phyloP scores from a whole-genome alignment of 1,140 invertebrate genomes.

The Gryon sp. region DNA sequence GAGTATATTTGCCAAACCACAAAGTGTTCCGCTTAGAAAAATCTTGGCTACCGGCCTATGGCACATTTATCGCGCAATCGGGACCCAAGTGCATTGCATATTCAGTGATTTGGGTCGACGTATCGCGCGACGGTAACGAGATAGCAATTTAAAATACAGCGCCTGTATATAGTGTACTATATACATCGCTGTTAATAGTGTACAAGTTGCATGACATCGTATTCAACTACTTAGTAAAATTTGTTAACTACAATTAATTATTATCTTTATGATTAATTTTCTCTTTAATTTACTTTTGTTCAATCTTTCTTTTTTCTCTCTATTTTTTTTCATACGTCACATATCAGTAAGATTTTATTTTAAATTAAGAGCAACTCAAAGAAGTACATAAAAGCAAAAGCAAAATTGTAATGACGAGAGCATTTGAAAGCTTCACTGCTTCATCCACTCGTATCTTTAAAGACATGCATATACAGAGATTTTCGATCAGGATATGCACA shows the following conservation, averaged over 20 bases:
- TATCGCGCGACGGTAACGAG: slow-evolving; percentile 54
- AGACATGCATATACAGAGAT: slow-evolving; percentile 6
- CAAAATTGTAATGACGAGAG: not conserved
- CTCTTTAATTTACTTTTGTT: no score
- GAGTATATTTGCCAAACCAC: slow-evolving; percentile 63
- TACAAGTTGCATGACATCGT: slow-evolving; percentile 23
- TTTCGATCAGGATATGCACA: slow-evolving; percentile 56
- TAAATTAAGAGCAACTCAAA: no score
- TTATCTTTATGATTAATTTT: no score
- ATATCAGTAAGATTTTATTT: no score
- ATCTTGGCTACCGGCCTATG: slow-evolving; percentile 59
- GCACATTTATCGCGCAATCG: slow-evolving; percentile 59
- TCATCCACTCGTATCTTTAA: not conserved
- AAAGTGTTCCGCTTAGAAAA: slow-evolving; percentile 63
- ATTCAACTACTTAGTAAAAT: slow-evolving; percentile 19
- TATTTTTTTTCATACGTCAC: no score
- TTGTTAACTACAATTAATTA: no score
- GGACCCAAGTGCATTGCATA: slow-evolving; percentile 56
- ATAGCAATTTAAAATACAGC: slow-evolving; percentile 50
- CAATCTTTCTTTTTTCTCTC: no score
- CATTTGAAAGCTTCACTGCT: slow-evolving; percentile 5
- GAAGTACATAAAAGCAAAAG: no score
- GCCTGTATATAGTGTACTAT: slow-evolving; percentile 48
- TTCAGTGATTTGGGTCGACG: slow-evolving; percentile 62
- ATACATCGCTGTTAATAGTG: slow-evolving; percentile 45